phyloP scores from a whole-genome alignment of 2,888 invertebrate genomes.

The Venusia cambrica region DNA sequence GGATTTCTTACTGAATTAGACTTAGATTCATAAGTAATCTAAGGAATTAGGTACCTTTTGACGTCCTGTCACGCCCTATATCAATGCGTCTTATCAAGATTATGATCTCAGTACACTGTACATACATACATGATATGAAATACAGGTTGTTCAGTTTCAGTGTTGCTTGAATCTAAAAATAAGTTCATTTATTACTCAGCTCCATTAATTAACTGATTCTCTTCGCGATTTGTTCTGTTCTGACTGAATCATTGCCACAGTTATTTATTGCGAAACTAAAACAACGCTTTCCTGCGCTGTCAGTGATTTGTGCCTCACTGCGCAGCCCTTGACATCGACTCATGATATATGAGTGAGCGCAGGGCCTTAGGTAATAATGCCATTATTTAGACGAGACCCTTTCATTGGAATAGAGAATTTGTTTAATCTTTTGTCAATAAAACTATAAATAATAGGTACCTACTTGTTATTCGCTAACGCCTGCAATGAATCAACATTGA shows the following conservation, averaged over 20 bases:
- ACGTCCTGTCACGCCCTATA: too few species aligned
- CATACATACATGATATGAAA: too few species aligned
- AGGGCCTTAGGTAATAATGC: constrained; percentile 18
- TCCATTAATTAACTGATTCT: constrained; percentile 22
- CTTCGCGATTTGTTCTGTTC: constrained; percentile 27
- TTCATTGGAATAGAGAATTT: constrained; percentile 13
- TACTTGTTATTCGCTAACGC: too few species aligned
- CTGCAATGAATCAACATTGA: too few species aligned
- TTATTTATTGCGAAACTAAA: constrained; percentile 31
- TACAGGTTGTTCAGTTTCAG: too few species aligned
- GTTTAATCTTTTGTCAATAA: constrained; percentile 11
- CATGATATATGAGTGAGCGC: constrained; percentile 28
- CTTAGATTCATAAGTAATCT: too few species aligned
- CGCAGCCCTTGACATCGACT: constrained; percentile 28
- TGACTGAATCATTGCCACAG: constrained; percentile 31
- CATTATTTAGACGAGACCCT: constrained; percentile 6
- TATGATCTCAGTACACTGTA: too few species aligned
- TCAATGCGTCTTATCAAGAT: too few species aligned
- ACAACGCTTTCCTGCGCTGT: constrained; percentile 30
- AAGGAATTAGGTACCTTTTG: too few species aligned
- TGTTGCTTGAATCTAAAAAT: constrained; percentile 17
- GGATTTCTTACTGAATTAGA: constrained; percentile 14
- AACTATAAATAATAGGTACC: too few species aligned
- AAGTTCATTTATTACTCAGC: constrained; percentile 18
- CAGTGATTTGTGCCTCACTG: constrained; percentile 31